Conservation (phyloP, 92 coral and sea anemone species). For the Parazoanthus atlanticus region DNA sequence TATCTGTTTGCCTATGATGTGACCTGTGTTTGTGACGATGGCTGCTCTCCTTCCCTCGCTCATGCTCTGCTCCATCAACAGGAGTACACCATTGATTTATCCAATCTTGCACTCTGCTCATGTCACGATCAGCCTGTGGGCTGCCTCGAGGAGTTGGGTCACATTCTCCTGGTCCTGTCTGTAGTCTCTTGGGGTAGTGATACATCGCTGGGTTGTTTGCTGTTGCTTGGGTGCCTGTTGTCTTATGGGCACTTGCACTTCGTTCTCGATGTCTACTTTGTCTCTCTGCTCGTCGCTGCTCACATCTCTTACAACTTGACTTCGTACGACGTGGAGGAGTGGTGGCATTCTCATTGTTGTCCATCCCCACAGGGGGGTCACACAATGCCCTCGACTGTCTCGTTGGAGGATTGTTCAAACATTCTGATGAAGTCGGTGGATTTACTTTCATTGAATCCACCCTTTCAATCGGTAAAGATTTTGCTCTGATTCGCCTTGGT, state of each 20-base stretch:
- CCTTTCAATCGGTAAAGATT: conserved; percentile 63
- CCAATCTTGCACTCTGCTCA: conserved; percentile 80
- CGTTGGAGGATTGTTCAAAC: conserved; percentile 50
- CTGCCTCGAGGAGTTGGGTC: conserved; percentile 57
- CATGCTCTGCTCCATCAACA: conserved; percentile 57
- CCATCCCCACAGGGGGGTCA: conserved; percentile 63
- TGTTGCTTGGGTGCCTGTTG: conserved; percentile 40
- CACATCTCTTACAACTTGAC: conserved; percentile 71
- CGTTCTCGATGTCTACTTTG: conserved; percentile 45
- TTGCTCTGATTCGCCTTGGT: conserved; percentile 63
- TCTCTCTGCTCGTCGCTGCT: conserved; percentile 67
- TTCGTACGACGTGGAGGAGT: conserved; percentile 54
- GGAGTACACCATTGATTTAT: conserved; percentile 68
- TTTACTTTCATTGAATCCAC: conserved; percentile 83
- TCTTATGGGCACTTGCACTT: conserved; percentile 33
- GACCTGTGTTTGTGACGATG: conserved; percentile 69
- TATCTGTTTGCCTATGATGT: conserved; percentile 62
- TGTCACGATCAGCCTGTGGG: conserved; percentile 44
- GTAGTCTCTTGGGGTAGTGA: conserved; percentile 82
- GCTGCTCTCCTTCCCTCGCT: conserved; percentile 47
- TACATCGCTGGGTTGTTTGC: conserved; percentile 67
- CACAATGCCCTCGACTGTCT: conserved; percentile 45
- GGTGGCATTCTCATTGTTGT: conserved; percentile 42
- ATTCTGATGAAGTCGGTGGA: conserved; percentile 76
- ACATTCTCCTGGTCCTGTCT: conserved; percentile 98